Evolutionary conservation across 2,888 invertebrate species (phyloP).

Genomic region (Penaeus monodon): DNA sequence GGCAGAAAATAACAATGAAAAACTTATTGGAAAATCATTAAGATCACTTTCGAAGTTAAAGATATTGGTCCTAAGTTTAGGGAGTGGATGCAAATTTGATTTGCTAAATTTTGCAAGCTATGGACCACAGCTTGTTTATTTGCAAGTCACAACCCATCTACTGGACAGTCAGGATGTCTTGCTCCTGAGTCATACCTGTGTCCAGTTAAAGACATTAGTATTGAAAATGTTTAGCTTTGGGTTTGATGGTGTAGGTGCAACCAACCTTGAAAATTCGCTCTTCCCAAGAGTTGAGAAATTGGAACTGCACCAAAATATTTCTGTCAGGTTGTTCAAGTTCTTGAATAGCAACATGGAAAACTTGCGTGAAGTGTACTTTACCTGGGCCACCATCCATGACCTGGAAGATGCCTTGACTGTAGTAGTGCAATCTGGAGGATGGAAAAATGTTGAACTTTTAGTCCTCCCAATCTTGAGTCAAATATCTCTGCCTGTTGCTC

Average conservation of each 20-base stretch:
- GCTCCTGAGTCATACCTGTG: constrained; percentile 31
- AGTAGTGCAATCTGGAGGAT: constrained; percentile 37
- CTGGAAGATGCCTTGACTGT: constrained; percentile 36
- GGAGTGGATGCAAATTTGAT: constrained; percentile 30
- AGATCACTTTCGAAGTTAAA: constrained; percentile 26
- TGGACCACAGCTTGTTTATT: constrained; percentile 41
- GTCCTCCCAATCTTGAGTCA: constrained; percentile 26
- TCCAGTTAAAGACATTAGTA: constrained; percentile 46
- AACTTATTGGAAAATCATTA: constrained; percentile 26
- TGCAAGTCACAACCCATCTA: constrained; percentile 37
- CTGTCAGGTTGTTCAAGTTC: constrained; percentile 44
- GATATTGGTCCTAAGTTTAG: constrained; percentile 40
- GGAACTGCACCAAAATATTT: constrained; percentile 53
- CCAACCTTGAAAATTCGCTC: constrained; percentile 7
- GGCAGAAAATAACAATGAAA: constrained; percentile 33
- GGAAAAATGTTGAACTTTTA: constrained; percentile 41
- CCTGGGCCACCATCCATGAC: constrained; percentile 40
- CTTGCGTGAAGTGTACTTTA: constrained; percentile 43
- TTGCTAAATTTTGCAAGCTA: constrained; percentile 14
- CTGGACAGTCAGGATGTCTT: constrained; percentile 47
- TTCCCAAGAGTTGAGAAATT: constrained; percentile 51
- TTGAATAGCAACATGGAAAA: constrained; percentile 42
- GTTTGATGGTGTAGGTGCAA: constrained; percentile 35
- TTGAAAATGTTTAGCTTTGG: constrained; percentile 56
- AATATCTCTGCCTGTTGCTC: constrained; percentile 17